These are phyloP conservation scores for Arctia plantaginis DNA, from an alignment of 2,888 invertebrate genomes.

Conservation along the genomic window DNA sequence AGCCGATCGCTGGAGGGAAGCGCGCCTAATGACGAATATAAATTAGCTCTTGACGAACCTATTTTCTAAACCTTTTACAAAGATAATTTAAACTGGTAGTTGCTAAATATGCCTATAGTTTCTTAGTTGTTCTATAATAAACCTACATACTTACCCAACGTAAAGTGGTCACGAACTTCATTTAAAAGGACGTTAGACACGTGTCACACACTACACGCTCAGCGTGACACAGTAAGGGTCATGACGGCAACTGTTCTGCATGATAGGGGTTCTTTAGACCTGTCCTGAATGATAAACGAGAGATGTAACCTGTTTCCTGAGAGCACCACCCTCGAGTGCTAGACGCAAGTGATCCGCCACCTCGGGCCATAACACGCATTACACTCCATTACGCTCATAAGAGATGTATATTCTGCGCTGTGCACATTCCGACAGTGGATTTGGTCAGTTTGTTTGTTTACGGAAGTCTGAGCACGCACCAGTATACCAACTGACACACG, in stretches of 20 bases:
- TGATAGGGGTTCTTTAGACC: conserved; percentile 12
- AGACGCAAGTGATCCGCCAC: conserved; percentile 41
- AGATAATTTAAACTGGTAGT: not conserved
- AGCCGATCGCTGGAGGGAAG: conserved; percentile 27
- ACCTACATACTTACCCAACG: conserved; percentile 7
- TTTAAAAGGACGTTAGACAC: conserved; percentile 21
- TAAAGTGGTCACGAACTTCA: conserved; percentile 17
- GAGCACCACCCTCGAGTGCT: conserved; percentile 29
- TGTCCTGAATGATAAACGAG: conserved; percentile 63
- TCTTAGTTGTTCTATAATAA: conserved; percentile 10
- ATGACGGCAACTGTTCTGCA: conserved; percentile 10
- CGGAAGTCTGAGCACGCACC: conserved; percentile 12
- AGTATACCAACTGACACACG: conserved; percentile 3
- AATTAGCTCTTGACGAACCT: conserved; percentile 34
- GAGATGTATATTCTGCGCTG: conserved; percentile 5
- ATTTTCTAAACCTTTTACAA: conserved; percentile 13
- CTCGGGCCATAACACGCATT: conserved; percentile 17
- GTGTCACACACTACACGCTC: conserved; percentile 21
- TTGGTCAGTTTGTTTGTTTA: conserved; percentile 32
- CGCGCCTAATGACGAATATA: conserved; percentile 35
- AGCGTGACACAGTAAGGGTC: conserved; percentile 22
- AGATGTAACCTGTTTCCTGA: conserved; percentile 56
- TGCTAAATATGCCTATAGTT: not conserved
- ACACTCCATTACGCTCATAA: conserved; percentile 41
- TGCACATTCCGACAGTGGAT: conserved; percentile 23